Conservation (phyloP, 2,113 vertebrate genomes). For the Rhegmatorhina hoffmannsi region DNA sequence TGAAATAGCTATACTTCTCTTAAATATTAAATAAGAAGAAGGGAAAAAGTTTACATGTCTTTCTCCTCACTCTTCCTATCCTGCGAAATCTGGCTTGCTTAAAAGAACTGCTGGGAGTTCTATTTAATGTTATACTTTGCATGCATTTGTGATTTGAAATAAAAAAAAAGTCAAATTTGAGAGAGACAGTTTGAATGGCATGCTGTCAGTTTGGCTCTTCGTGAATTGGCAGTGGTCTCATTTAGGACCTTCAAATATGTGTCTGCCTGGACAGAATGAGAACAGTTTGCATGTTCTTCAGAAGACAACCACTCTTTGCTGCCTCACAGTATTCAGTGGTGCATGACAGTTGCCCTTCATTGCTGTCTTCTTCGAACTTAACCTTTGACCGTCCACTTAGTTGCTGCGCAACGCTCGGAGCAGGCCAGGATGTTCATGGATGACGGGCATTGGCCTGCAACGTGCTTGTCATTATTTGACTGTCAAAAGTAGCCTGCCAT, state of each 20-base stretch:
- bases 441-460: constrained; percentile 87
- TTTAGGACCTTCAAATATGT: constrained; percentile 82
- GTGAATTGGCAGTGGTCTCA: constrained; percentile 85
- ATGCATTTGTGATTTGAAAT: constrained; percentile 86
- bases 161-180: constrained; percentile 60
- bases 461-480: constrained; percentile 88
- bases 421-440: constrained; percentile 79
- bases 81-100: constrained; percentile 45
- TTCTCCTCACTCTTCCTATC: neutral
- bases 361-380: constrained; percentile 91
- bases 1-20: neutral
- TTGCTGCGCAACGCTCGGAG: constrained; percentile 73
- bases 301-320: constrained; percentile 86
- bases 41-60: neutral
- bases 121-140: constrained; percentile 81
- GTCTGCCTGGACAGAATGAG: constrained; percentile 84
- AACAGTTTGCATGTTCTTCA: constrained; percentile 87
- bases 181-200: constrained; percentile 90
- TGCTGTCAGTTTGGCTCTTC: constrained; percentile 87
- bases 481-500: constrained; percentile 85
- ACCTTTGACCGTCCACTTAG: constrained; percentile 89
- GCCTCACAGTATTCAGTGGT: constrained; percentile 82
- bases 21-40: neutral
- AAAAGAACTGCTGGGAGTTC: constrained; percentile 51
- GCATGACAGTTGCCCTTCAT: constrained; percentile 99